Evolutionary conservation across 2,888 invertebrate genomes (phyloP).

Genomic region (Epistrophe eligans): DNA sequence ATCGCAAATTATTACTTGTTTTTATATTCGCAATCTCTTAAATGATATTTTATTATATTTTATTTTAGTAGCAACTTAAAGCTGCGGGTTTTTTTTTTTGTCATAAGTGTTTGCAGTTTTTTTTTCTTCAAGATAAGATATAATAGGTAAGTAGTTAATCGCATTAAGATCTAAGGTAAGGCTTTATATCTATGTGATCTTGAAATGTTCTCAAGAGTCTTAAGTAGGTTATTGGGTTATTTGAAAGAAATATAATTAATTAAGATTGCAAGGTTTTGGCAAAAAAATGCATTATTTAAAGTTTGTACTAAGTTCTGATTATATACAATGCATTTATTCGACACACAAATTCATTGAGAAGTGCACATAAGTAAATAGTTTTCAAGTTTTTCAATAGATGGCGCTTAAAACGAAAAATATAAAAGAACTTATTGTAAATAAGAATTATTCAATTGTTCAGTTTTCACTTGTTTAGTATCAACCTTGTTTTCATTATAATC

Average conservation of each 20-base stretch:
- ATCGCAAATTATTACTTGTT: background rate
- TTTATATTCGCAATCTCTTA: background rate
- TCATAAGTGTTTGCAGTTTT: background rate
- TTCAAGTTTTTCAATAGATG: no score
- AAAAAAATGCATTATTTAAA: background rate
- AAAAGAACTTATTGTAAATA: no score
- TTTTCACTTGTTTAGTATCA: no score
- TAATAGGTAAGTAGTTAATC: background rate
- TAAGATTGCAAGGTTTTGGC: background rate
- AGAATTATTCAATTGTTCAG: no score
- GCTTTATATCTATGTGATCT: background rate
- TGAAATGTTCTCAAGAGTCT: background rate
- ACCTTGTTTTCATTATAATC: no score
- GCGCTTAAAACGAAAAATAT: no score
- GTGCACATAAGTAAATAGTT: no score
- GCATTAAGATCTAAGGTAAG: background rate
- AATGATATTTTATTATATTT: background rate
- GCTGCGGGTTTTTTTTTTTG: background rate
- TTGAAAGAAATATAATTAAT: background rate
- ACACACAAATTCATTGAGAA: no score
- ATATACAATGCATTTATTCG: no score
- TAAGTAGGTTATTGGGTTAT: slow-evolving; percentile 26
- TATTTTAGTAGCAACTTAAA: background rate
- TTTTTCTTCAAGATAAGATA: background rate
- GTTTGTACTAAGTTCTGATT: no score